Percentiles rank a stretch among this genome's conserved stretches.
Evolutionary conservation across 2,888 invertebrate genomes (phyloP).

Genomic region (Tetheella fluctuosa): DNA sequence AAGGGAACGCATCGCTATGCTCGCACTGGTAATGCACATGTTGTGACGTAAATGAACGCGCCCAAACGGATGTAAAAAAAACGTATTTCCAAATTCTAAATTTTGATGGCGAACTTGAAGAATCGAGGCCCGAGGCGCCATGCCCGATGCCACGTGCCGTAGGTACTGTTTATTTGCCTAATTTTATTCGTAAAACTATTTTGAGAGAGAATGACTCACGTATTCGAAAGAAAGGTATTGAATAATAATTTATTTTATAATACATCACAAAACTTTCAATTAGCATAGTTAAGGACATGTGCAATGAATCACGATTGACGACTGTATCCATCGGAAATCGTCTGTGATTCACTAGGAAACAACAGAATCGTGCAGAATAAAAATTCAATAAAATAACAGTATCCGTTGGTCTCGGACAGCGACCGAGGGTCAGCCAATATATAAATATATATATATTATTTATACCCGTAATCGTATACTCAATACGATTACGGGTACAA

Average conservation of each 20-base stretch:
- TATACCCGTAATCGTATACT: too few species aligned
- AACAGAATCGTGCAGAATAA: conserved; percentile 23
- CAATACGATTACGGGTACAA: background rate
- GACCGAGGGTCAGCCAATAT: background rate
- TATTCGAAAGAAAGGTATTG: conserved; percentile 12
- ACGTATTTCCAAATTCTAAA: conserved; percentile 29
- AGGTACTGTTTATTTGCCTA: background rate
- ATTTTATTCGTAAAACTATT: background rate
- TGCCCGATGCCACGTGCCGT: conserved; percentile 14
- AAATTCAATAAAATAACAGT: conserved; percentile 17
- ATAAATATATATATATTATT: too few species aligned
- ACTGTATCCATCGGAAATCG: conserved; percentile 28
- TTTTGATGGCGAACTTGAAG: conserved; percentile 12
- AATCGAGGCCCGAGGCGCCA: background rate
- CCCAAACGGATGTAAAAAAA: conserved; percentile 24
- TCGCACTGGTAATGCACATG: conserved; percentile 31
- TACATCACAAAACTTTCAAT: conserved; percentile 26
- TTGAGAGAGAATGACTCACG: conserved; percentile 35
- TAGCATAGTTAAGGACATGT: conserved; percentile 24
- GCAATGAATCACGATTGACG: conserved; percentile 30
- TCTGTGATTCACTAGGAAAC: conserved; percentile 37
- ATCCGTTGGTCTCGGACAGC: conserved; percentile 4
- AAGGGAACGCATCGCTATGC: conserved; percentile 44
- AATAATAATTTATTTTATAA: conserved; percentile 16
- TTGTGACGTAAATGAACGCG: conserved; percentile 38